Conservation (phyloP, 1,140 invertebrate genomes). For the Bombus waltoni region DNA sequence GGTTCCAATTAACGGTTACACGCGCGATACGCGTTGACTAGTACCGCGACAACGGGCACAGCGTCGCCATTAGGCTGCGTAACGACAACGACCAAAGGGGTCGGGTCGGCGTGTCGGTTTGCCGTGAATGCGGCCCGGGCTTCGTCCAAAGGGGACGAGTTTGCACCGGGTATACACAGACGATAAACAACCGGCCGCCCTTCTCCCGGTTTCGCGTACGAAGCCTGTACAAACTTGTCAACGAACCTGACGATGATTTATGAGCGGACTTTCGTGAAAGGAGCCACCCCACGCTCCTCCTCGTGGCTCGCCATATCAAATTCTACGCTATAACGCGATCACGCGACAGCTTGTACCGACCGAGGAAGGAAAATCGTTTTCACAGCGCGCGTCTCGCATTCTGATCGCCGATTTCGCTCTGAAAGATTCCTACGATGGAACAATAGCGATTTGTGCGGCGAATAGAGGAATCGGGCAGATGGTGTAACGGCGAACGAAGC, state of each 20-base stretch:
- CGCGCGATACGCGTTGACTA: slow-evolving; percentile 16
- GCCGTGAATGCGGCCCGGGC: slow-evolving; percentile 21
- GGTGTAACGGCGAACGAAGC: no score
- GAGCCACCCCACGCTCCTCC: neutral
- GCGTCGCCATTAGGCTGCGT: slow-evolving; percentile 50
- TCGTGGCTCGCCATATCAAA: neutral
- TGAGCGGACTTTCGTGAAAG: slow-evolving; percentile 17
- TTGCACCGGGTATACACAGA: slow-evolving; percentile 57
- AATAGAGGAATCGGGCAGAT: neutral
- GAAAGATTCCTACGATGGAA: neutral
- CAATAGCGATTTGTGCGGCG: neutral
- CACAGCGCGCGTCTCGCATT: no score
- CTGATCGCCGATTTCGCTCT: neutral
- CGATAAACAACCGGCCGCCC: slow-evolving; percentile 47
- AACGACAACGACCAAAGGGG: slow-evolving; percentile 26
- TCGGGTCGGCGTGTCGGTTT: slow-evolving; percentile 23
- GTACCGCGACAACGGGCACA: neutral
- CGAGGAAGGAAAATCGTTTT: no score
- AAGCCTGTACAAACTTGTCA: slow-evolving; percentile 52
- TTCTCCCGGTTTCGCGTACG: neutral
- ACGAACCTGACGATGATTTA: slow-evolving; percentile 48
- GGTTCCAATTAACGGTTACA: slow-evolving; percentile 51
- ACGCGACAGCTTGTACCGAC: neutral
- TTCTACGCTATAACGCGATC: neutral
- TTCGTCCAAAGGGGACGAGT: slow-evolving; percentile 33